Evolutionary conservation across 2,888 invertebrate genomes (phyloP).

Genomic region (Sphecodes monilicornis): DNA sequence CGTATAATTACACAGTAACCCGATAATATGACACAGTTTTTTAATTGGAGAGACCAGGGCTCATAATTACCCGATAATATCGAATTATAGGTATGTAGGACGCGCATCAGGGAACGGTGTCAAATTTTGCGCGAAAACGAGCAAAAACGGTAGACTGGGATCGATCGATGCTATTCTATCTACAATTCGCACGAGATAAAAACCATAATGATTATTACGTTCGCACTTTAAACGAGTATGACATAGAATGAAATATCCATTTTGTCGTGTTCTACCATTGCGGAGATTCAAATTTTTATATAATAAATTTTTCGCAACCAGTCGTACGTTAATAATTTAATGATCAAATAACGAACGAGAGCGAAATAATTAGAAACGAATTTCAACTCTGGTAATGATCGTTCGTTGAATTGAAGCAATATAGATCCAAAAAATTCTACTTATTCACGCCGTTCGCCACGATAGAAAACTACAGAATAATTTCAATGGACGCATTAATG

Average conservation of each 20-base stretch:
- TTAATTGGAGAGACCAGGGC: constrained; percentile 46
- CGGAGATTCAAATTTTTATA: too few relatives aligned
- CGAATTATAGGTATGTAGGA: constrained; percentile 41
- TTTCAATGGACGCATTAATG: neutral
- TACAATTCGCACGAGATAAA: neutral
- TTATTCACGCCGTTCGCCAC: neutral
- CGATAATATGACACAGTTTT: constrained; percentile 55
- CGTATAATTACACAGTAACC: constrained; percentile 52
- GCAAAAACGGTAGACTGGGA: neutral
- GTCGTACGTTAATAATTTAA: neutral
- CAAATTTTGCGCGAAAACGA: constrained; percentile 24
- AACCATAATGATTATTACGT: neutral
- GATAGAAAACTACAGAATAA: neutral
- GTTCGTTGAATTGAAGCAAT: neutral
- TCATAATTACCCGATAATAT: constrained; percentile 48
- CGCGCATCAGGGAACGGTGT: neutral
- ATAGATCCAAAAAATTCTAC: neutral
- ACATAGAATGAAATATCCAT: neutral
- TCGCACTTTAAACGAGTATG: neutral
- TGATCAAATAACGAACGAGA: neutral
- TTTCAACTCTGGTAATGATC: neutral
- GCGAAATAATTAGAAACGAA: constrained; percentile 7
- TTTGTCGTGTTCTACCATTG: neutral
- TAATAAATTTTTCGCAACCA: too few relatives aligned
- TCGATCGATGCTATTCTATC: neutral